phyloP scores from a whole-genome alignment of 2,113 vertebrate genomes.

The Naja naja region DNA sequence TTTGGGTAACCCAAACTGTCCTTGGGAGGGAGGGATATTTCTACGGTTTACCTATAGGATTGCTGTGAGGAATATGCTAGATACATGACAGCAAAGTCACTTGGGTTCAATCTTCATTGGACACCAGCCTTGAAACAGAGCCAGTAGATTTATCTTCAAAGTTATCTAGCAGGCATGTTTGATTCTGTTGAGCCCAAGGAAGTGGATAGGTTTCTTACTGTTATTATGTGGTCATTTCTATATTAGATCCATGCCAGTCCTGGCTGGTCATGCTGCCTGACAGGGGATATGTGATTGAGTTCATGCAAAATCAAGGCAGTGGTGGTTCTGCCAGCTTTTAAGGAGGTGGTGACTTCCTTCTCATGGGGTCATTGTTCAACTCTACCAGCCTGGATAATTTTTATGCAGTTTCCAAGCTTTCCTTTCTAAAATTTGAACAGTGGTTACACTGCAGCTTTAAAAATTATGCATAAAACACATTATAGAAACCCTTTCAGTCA shows the following conservation, averaged over 20 bases:
- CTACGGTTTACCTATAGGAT: background rate
- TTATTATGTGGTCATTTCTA: background rate
- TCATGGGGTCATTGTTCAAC: background rate
- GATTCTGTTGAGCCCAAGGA: background rate
- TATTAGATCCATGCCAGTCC: background rate
- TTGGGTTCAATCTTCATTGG: background rate
- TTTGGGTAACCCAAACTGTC: background rate
- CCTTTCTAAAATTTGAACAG: background rate
- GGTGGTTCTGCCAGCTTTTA: background rate
- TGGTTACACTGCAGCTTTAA: background rate
- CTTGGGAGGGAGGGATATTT: background rate
- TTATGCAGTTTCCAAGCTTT: background rate
- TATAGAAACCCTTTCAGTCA: background rate
- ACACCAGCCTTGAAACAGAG: background rate
- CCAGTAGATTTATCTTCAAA: background rate
- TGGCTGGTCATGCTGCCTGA: background rate
- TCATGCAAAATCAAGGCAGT: background rate
- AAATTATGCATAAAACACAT: background rate
- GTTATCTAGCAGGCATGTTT: background rate
- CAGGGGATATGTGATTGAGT: background rate
- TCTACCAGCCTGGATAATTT: background rate
- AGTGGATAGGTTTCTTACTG: background rate
- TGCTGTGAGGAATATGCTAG: background rate
- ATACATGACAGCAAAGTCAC: background rate
- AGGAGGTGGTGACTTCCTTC: background rate